Base-by-base conservation (phyloP, 2,797 vertebrate species). In the Propithecus deckenii region DNA sequence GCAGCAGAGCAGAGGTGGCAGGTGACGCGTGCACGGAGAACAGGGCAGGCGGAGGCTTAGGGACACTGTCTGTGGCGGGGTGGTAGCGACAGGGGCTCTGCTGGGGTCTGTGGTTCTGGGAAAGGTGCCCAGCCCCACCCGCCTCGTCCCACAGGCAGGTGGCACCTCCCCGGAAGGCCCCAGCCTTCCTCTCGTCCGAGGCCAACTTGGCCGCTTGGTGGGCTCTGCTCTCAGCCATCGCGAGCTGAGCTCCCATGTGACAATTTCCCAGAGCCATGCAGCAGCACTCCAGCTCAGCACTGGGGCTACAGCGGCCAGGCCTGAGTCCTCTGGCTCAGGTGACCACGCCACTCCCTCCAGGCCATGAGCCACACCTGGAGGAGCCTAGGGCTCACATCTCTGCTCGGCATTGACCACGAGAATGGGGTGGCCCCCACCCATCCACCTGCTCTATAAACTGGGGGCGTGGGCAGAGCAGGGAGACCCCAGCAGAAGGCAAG, bases 41-140 rank as follows among this genome's bases (percentile, higher is more conserved):
- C 0, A 41, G 0, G 23, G 14, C 13, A 10, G 72, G 46, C 55
- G 6, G 18, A 17, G 0, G 4, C 4, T 8, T 6, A 0, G 6
- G 38, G 50, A 41, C 80, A 28, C 5, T 10, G 71, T 0, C 38
- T 10, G 50, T 2, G 43, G 41, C 0, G 9, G 32, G 12, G 14
- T 2, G 38, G 17, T 11, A n/a, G 69, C 2, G 87, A 63, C 14
- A 10, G 25, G 46, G 50, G 25, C 35, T 84, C 43, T 69, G 32
- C n/a, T 28, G 79, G n/a, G 38, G 8, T 7, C 28, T 50, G 38
- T 5, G 38, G 57, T 22, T 67, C 89, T n/a, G 57, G 91, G 65
- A 20, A 55, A n/a, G 65, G 18, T 0, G 38, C 38, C 18, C 61
- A 22, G 52, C 23, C 38, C 8, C 4, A 17, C 7, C 28, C 57